Conservation (phyloP, 2,888 invertebrate species). For the Drosophila mayaguana region DNA sequence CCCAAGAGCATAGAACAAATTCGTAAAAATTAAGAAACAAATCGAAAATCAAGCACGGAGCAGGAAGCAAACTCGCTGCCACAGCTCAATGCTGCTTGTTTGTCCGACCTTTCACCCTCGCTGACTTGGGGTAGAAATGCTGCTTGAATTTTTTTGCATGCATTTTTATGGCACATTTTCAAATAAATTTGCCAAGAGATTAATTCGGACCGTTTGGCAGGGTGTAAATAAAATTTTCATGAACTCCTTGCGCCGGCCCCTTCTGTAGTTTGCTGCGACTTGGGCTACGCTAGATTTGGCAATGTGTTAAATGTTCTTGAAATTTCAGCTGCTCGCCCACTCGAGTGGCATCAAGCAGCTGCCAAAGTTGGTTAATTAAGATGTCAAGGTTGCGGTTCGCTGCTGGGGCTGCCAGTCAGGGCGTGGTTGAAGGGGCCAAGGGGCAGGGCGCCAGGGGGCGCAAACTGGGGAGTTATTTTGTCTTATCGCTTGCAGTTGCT, state of each 20-base stretch:
- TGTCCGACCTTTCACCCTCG: slow-evolving; percentile 53
- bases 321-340: slow-evolving; percentile 64
- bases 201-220: slow-evolving; percentile 81
- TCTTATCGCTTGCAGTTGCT: not conserved
- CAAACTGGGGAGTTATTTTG: not conserved
- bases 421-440: too few relatives aligned
- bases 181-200: slow-evolving; percentile 80
- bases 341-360: slow-evolving; percentile 69
- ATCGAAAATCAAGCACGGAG: slow-evolving; percentile 77
- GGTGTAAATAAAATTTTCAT: slow-evolving; percentile 80
- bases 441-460: not conserved
- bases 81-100: slow-evolving; percentile 73
- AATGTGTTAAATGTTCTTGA: slow-evolving; percentile 80
- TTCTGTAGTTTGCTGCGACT: slow-evolving; percentile 36
- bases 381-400: slow-evolving; percentile 68
- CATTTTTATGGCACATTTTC: slow-evolving; percentile 81
- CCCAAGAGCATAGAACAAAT: slow-evolving; percentile 74
- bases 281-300: slow-evolving; percentile 77
- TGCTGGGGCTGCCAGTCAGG: slow-evolving; percentile 12
- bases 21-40: slow-evolving; percentile 80
- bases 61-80: slow-evolving; percentile 30
- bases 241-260: slow-evolving; percentile 65
- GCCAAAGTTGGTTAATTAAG: slow-evolving; percentile 74
- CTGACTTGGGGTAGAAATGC: slow-evolving; percentile 28
- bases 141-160: slow-evolving; percentile 56